These are phyloP conservation scores for Adelphocoris suturalis DNA, from an alignment of 2,888 invertebrate species.

Conservation along the genomic window DNA sequence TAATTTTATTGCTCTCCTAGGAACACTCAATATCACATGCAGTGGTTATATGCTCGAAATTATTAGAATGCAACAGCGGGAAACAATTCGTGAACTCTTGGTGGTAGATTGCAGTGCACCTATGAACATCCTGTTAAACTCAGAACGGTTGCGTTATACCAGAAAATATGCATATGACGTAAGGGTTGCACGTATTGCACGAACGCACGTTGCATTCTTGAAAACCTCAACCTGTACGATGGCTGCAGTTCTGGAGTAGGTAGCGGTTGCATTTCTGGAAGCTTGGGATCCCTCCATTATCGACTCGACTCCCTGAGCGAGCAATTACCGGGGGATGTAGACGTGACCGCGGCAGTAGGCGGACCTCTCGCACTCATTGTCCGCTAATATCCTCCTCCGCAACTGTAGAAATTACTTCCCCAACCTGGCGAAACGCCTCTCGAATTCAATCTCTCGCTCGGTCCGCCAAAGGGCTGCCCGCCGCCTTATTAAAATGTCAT, in stretches of 20 bases:
- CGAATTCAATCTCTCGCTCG: not conserved
- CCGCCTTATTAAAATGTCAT: constrained; percentile 36
- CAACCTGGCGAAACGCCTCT: not conserved
- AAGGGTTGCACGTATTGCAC: too few species aligned
- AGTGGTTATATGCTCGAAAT: too few species aligned
- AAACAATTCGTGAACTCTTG: too few species aligned
- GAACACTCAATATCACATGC: too few species aligned
- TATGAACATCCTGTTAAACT: too few species aligned
- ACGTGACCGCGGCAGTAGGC: not conserved
- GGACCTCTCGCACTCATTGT: constrained; percentile 46
- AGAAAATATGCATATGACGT: too few species aligned
- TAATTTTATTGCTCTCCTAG: too few species aligned
- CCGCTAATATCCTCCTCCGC: constrained; percentile 57
- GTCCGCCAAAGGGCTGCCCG: not conserved
- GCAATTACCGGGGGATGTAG: not conserved
- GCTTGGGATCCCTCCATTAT: not conserved
- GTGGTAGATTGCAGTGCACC: too few species aligned
- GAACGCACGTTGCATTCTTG: not conserved
- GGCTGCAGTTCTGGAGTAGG: not conserved
- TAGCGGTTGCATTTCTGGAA: constrained; percentile 9
- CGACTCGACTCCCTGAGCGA: constrained; percentile 6
- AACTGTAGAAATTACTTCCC: constrained; percentile 51
- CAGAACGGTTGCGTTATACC: too few species aligned
- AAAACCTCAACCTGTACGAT: not conserved
- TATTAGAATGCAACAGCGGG: too few species aligned